Conservation (phyloP, 1,140 invertebrate species). For the Rhyzopertha dominica region DNA sequence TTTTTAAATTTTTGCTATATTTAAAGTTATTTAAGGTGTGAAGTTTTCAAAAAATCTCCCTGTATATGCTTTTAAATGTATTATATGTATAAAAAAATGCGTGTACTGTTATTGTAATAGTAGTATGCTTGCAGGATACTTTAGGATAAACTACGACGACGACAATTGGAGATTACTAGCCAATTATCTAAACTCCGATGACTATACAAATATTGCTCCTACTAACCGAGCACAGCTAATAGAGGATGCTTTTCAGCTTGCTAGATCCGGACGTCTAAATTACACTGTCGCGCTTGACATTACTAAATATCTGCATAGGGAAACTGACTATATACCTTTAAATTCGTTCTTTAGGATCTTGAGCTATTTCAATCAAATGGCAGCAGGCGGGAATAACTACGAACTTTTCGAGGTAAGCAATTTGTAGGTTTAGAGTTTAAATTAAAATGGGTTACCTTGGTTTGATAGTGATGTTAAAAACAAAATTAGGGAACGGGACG, state of each 20-base stretch:
- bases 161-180: conserved; percentile 15
- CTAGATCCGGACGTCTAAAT: conserved; percentile 49
- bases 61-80: too few relatives aligned
- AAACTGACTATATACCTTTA: conserved; percentile 12
- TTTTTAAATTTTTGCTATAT: too few relatives aligned
- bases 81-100: too few relatives aligned
- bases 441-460: too few relatives aligned
- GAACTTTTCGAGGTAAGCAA: neutral
- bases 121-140: too few relatives aligned
- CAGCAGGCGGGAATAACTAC: neutral
- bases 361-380: conserved; percentile 6
- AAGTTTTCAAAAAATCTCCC: too few relatives aligned
- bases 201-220: conserved; percentile 17
- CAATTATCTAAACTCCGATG: neutral
- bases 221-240: conserved; percentile 62
- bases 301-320: conserved; percentile 51
- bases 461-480: too few relatives aligned
- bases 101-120: too few relatives aligned
- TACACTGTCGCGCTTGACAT: conserved; percentile 54
- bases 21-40: too few relatives aligned
- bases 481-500: too few relatives aligned
- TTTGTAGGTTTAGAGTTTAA: too few relatives aligned
- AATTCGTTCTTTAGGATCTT: conserved; percentile 8
- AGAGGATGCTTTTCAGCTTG: conserved; percentile 48
- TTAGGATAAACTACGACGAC: too few relatives aligned